A percentile compares a stretch with the other conserved stretches of the same genome.
phyloP scores from a whole-genome alignment of 2,113 vertebrate genomes.

The Acanthochromis polyacanthus region DNA sequence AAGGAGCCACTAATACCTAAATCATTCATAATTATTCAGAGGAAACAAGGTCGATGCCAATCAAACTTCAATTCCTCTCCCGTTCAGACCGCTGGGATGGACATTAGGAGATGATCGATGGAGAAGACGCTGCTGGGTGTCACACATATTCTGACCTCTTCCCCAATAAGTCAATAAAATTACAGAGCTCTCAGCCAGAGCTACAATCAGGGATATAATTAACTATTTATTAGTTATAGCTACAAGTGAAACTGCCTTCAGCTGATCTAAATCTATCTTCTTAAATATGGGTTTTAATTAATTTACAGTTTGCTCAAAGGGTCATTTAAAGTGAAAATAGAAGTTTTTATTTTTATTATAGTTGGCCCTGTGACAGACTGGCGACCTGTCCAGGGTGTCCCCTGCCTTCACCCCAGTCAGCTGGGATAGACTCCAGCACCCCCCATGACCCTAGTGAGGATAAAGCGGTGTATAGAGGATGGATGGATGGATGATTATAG shows the following conservation, averaged over 20 bases:
- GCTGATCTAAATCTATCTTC: constrained; percentile 3
- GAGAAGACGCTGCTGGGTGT: constrained; percentile 31
- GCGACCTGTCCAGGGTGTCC: no score
- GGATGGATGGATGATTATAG: no score
- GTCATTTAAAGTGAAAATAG: no score
- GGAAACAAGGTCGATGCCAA: constrained; percentile 74
- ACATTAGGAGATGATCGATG: constrained; percentile 63
- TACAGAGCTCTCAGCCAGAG: constrained; percentile 53
- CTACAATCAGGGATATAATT: constrained; percentile 44
- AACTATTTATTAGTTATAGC: not conserved
- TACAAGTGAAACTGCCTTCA: constrained; percentile 15
- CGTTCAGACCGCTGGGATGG: constrained; percentile 37
- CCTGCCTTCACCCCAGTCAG: no score
- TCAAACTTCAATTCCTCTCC: constrained; percentile 67
- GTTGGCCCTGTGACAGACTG: no score
- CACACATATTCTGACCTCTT: constrained; percentile 53
- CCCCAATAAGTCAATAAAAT: constrained; percentile 57
- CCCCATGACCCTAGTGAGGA: no score
- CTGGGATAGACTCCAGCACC: no score
- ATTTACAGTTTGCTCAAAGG: constrained; percentile 2
- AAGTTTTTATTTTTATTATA: no score
- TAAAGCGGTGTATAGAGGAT: no score
- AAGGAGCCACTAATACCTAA: constrained; percentile 74
- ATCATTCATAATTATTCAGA: constrained; percentile 79
- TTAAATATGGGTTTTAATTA: constrained; percentile 14